Base-by-base conservation (phyloP, 1,140 invertebrate species). In the Alviniconcha marisindica region DNA sequence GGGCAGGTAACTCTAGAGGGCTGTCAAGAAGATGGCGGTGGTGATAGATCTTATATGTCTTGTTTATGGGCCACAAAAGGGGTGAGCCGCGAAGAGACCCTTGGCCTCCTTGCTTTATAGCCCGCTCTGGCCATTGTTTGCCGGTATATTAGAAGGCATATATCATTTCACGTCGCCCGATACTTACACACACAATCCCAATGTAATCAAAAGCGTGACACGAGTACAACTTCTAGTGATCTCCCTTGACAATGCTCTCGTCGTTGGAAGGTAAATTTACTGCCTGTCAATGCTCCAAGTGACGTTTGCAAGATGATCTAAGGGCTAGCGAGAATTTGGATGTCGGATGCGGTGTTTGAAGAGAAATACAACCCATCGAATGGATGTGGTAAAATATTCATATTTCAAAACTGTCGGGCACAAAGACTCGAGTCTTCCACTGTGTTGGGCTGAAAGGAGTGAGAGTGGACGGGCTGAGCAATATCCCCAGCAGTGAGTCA, bases 141-240 rank as follows among this genome's bases (percentile, higher is more conserved):
- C 60, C 24, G 56, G 56, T 80, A 80, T 80, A 80, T 80, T 80
- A 80, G 78, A 80, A 80, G 60, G 36, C 78, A 31, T 80, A 80
- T 69, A 80, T 80, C 78, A 80, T 63, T 21, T 18, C 51, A 40
- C 44, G 33, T 56, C 54, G 24, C 31, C 24, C 60, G 0, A 80
- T 44, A 69, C 78, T 28, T 31, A 66, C 78, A 28, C n/a, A 18
- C 60, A 66, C 78, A 63, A 80, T 40, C 56, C 78, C 36, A 66
- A 31, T 4, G 78, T 80, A 80, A 80, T 80, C 78, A 60, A 66
- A 60, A 66, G 60, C 78, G 21, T 80, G 78, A 66, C 78, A 80
- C 56, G 36, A 80, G 78, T 42, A 66, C n/a, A 60, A 80, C 40
- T 40, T n/a, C 40, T 44, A 80, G 60, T 66, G 33, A 66, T 80